phyloP scores from a whole-genome alignment of 2,113 vertebrate species.

The Rhegmatorhina hoffmannsi region DNA sequence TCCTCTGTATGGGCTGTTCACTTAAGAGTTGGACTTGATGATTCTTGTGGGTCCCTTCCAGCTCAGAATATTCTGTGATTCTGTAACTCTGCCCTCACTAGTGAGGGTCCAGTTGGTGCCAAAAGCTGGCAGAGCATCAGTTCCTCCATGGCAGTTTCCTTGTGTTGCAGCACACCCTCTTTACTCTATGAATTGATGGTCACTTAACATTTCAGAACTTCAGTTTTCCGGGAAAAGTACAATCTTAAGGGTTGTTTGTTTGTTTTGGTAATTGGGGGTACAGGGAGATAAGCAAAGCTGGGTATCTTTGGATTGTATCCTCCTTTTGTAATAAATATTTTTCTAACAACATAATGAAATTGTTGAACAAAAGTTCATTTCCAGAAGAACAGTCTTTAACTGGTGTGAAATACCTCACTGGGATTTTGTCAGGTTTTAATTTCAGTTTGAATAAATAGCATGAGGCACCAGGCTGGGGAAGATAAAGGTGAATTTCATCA shows the following conservation, averaged over 20 bases:
- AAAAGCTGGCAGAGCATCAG: background rate
- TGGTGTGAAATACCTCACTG: conserved; percentile 66
- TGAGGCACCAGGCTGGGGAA: conserved; percentile 71
- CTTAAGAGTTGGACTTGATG: background rate
- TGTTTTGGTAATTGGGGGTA: background rate
- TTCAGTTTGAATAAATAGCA: conserved; percentile 81
- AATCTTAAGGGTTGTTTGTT: background rate
- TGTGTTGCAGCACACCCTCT: background rate
- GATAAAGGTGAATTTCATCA: conserved; percentile 84
- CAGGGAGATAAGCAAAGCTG: background rate
- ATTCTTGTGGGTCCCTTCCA: background rate
- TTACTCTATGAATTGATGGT: background rate
- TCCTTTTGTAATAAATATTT: conserved; percentile 68
- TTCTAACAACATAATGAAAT: conserved; percentile 74
- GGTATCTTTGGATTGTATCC: conserved; percentile 60
- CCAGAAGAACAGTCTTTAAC: conserved; percentile 77
- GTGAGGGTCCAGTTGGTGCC: background rate
- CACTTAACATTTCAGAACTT: background rate
- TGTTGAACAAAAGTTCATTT: conserved; percentile 73
- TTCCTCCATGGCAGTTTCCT: background rate
- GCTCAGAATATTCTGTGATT: background rate
- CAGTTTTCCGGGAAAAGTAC: background rate
- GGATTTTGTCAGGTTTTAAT: conserved; percentile 83
- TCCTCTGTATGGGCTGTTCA: background rate
- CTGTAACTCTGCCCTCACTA: background rate